Evolutionary conservation across 2,113 vertebrate species (phyloP).

Genomic region (Petrocephalus zakoni): DNA sequence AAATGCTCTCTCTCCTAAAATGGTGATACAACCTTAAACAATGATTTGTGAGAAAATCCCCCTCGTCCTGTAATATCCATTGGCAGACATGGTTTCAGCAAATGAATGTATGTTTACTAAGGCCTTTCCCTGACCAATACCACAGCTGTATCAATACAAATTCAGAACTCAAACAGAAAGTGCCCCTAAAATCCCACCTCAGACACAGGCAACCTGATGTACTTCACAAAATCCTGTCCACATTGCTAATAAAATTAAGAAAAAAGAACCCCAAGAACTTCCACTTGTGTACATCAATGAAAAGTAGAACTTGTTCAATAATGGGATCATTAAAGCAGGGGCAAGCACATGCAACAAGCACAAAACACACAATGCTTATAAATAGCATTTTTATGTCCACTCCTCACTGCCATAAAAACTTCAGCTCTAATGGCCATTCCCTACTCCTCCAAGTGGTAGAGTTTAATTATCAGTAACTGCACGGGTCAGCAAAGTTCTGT

Average conservation of each 20-base stretch:
- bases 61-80: neutral
- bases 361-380: neutral
- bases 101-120: neutral
- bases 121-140: neutral
- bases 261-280: neutral
- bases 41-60: neutral
- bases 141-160: neutral
- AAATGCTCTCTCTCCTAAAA: neutral
- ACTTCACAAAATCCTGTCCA: neutral
- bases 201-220: neutral
- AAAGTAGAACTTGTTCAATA: neutral
- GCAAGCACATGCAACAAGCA: neutral
- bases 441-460: neutral
- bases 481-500: neutral
- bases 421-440: neutral
- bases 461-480: neutral
- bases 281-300: neutral
- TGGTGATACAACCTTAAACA: neutral
- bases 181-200: neutral
- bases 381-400: neutral
- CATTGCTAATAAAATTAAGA: neutral
- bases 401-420: neutral
- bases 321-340: neutral
- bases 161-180: neutral
- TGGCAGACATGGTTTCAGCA: neutral